Evolutionary conservation across 2,113 vertebrate genomes (phyloP), one percentile per base, ranked within the genome.

Genomic region (Brachionichthys hirsutus): DNA sequence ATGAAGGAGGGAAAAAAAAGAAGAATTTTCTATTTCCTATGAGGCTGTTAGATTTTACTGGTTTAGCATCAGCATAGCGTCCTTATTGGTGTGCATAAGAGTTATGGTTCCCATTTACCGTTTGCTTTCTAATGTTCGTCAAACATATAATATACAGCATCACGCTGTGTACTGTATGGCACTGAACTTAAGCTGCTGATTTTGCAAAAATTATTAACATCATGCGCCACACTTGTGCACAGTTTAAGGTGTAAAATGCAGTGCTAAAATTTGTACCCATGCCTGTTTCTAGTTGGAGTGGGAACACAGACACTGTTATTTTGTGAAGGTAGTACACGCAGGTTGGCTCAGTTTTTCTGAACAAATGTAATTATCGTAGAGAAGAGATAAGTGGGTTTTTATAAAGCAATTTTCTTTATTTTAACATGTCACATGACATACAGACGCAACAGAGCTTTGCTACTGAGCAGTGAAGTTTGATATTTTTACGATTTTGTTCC

Each of bases 51-150:
- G 75, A 76, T 86, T 89, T 81, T 70, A 87, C 92, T 63, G 64
- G 81, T 81, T 85, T 90, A 90, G 89, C 93, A 95, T 96, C 95
- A 94, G 94, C 92, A 93, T 95, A 93, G 92, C 83, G 91, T 94
- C 91, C 91, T 91, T 73, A 79, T 91, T 82, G 89, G 89, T 94
- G 91, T 94, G 92, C 92, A 93, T 91, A 93, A 89, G 91, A 92
- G 90, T 93, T 94, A 92, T 86, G 65, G 71, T 86, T 78, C 73
- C 44, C 67, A 73, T 85, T 93, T 90, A 90, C 88, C 89, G 93
- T 94, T 94, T 89, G 92, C 91, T 94, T 93, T 93, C 92, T 94
- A 93, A 91, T 91, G 70, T 87, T 79, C 61, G 85, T 91, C 90
- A 85, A 88, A 88, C 87, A 85, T 92, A 62, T 57, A 75, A 83